Evolutionary conservation across 2,797 vertebrate species (phyloP), one percentile per base, ranked within the genome.

Genomic region (Oreortyx pictus): DNA sequence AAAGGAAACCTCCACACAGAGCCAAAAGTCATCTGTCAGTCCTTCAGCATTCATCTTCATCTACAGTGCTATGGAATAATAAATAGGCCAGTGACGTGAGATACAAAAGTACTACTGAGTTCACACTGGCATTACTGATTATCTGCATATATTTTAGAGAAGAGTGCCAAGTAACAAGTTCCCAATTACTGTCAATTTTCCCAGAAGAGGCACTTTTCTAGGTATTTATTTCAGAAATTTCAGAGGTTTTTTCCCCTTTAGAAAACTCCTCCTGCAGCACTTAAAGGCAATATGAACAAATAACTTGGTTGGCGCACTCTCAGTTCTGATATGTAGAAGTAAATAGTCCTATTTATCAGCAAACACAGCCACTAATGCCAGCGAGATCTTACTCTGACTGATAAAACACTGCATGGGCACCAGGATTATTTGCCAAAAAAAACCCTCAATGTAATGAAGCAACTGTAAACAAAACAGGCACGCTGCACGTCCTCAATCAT

Each of bases 401-500:
- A 11, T 52, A 88, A 46, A 2, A 22, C 20, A 33, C n/a, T 25
- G 6, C 1, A 1, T 41, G 11, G 39, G 25, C 25, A 50, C 37
- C 24, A 72, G 35, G 4, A 62, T 46, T 75, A 39, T 49, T 41
- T 57, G 47, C 9, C 62, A 23, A 72, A 14, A 7, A 67, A 9
- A 67, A 46, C 52, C 29, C 54, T 39, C 37, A 77, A 24, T 18
- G 57, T 6, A 46, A 29, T 20, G 18, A 72, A 77, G 82, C 29
- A 84, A 50, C 6, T 35, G 8, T 41, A 81, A 61, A 39, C 43
- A 84, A 68, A 9, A 59, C 29, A 57, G 33, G 37, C 23, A 18
- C 3, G 3, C 5, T 11, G 9, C 1, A 0, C 43, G 14, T 27
- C 43, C n/a, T 46, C 46, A 52, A 70, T 8, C 3, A 2, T 84